phyloP scores from a whole-genome alignment of 2,888 invertebrate genomes.

The Bugulina stolonifera region DNA sequence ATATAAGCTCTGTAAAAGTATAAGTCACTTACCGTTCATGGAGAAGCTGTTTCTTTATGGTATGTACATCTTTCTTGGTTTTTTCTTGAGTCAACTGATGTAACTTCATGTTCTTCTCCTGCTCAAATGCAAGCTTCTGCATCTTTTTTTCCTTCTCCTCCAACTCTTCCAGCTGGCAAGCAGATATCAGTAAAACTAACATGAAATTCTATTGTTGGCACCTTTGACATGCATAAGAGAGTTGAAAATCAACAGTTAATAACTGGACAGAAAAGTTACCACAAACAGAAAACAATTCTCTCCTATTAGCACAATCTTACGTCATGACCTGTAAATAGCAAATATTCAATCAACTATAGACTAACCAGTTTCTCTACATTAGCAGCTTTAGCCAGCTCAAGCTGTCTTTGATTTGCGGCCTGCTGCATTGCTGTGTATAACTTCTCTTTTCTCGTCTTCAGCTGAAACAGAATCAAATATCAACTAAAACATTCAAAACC shows the following conservation, averaged over 20 bases:
- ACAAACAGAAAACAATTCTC: too few relatives aligned
- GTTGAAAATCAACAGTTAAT: too few relatives aligned
- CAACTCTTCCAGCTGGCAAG: conserved; percentile 40
- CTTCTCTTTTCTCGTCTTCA: conserved; percentile 48
- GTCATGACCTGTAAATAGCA: too few relatives aligned
- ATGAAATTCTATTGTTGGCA: too few relatives aligned
- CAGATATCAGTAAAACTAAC: too few relatives aligned
- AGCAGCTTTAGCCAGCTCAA: conserved; percentile 47
- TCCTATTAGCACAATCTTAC: too few relatives aligned
- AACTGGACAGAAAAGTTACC: too few relatives aligned
- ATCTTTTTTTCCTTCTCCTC: conserved; percentile 43
- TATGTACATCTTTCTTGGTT: conserved; percentile 39
- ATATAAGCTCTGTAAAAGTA: not conserved
- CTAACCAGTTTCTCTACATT: conserved; percentile 50
- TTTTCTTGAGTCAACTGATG: conserved; percentile 41
- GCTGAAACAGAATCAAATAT: too few relatives aligned
- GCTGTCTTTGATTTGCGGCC: conserved; percentile 46
- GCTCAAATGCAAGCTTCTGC: conserved; percentile 38
- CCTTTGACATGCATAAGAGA: too few relatives aligned
- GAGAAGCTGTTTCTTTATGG: conserved; percentile 27
- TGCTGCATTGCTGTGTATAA: conserved; percentile 47
- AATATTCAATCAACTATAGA: too few relatives aligned
- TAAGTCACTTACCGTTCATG: conserved; percentile 9
- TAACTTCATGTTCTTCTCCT: conserved; percentile 38
- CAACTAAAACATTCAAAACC: too few relatives aligned